Base-by-base conservation (phyloP, 1,140 invertebrate species). In the Drosophila virilis region DNA sequence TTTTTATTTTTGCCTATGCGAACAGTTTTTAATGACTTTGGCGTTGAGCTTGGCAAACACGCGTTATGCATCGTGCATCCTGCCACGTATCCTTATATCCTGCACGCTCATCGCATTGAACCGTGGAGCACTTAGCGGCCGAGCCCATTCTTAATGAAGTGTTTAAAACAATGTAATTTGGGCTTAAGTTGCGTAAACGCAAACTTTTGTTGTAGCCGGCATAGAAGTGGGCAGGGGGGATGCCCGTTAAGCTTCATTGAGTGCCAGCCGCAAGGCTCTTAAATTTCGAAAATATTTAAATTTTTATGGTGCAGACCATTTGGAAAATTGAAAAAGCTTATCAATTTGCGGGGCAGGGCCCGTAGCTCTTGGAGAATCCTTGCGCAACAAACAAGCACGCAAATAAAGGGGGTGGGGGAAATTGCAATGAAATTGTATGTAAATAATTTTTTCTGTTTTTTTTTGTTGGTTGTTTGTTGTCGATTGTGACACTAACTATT, bases 11-110 rank as follows among this genome's bases (percentile, higher is more conserved):
- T 89, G 84, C 84, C 80, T 89, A 89, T 78, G 80, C 71, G 80
- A 74, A 89, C 84, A 89, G 80, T 89, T 89, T 89, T 89, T 89
- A 89, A 89, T 89, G 84, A 89, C 84, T 89, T 89, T 89, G 80
- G 77, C 67, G 80, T 77, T 83, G 69, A 89, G 84, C 80, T 89
- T 67, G 79, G 80, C 80, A 89, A 89, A 89, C 83, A 88, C 73
- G 85, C 80, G 77, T 73, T 66, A 74, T 73, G 71, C 84, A 80
- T 73, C 67, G 51, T 88, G 82, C 83, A 73, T 17, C 17, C 17
- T 75, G 55, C 59, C 77, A 67, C 81, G 68, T 67, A 88, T 82
- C 82, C 82, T 88, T 86, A 50, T 67, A 67, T 42, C 46, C 51
- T 58, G 48, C 43, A 51, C 22, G 43, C 35, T 48, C 52, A 64